Evolutionary conservation across 2,113 vertebrate species (phyloP).

Genomic region (Pterophyllum scalare): DNA sequence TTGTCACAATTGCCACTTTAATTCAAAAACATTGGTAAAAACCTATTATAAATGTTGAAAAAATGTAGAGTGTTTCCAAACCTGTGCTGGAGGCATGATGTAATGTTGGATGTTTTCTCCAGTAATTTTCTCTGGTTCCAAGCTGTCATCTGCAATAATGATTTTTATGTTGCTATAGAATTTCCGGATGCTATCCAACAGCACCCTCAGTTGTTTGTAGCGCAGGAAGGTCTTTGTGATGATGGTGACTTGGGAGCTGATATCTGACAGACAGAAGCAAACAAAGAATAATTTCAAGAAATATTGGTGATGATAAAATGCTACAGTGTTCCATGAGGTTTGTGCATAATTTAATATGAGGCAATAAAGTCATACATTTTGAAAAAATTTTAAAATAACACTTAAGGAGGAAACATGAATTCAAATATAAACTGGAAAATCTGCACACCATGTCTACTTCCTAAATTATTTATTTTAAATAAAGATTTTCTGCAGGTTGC

Average conservation of each 20-base stretch:
- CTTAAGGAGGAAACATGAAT: too few species aligned
- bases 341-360: too few species aligned
- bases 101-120: not conserved
- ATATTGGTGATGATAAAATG: not conserved
- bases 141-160: conserved; percentile 3
- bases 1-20: not conserved
- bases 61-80: not conserved
- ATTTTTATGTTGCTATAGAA: not conserved
- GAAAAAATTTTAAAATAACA: too few species aligned
- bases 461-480: too few species aligned
- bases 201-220: not conserved
- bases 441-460: too few species aligned
- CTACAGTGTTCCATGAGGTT: not conserved
- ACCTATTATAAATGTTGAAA: not conserved
- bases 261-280: not conserved
- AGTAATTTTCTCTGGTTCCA: not conserved
- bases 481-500: too few species aligned
- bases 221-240: not conserved
- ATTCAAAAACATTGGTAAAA: not conserved
- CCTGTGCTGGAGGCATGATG: conserved; percentile 4
- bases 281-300: not conserved
- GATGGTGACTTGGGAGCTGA: conserved; percentile 4
- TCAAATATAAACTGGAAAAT: too few species aligned
- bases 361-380: too few species aligned
- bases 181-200: not conserved